Evolutionary conservation across 2,797 vertebrate species (phyloP).

Genomic region (Gephyroberyx darwinii): DNA sequence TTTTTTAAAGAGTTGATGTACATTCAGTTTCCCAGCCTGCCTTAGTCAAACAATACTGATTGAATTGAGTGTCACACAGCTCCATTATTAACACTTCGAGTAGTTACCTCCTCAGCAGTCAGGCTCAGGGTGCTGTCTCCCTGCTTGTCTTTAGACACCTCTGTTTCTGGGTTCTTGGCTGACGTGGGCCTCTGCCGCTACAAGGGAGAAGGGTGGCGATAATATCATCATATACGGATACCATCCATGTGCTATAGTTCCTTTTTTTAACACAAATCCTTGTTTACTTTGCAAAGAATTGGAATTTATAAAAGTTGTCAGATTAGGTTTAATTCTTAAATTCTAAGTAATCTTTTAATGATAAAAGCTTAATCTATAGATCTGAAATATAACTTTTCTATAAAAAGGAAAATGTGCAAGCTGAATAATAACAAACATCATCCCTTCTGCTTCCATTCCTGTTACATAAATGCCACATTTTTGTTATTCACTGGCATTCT

Average conservation of each 20-base stretch:
- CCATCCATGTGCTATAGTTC: background rate
- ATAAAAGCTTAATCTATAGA: constrained; percentile 16
- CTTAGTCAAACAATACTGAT: background rate
- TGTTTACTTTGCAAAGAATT: constrained; percentile 11
- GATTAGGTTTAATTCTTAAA: background rate
- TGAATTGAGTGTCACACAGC: background rate
- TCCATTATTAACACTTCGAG: background rate
- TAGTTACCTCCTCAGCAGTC: constrained; percentile 90
- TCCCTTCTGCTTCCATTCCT: constrained; percentile 22
- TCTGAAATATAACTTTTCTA: constrained; percentile 34
- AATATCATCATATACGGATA: constrained; percentile 8
- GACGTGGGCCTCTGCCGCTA: constrained; percentile 84
- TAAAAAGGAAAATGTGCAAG: constrained; percentile 37
- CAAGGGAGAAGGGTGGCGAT: constrained; percentile 15
- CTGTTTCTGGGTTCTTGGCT: constrained; percentile 83
- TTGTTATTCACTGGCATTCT: constrained; percentile 65
- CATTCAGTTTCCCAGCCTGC: background rate
- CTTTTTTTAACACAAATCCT: constrained; percentile 14
- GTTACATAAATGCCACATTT: constrained; percentile 63
- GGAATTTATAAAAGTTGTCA: background rate
- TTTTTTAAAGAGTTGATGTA: background rate
- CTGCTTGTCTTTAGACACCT: constrained; percentile 82
- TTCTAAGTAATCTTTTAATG: constrained; percentile 11
- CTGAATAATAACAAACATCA: constrained; percentile 31
- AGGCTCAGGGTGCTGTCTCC: constrained; percentile 85